Evolutionary conservation across 2,797 vertebrate species (phyloP).

Genomic region (Morelia viridis): DNA sequence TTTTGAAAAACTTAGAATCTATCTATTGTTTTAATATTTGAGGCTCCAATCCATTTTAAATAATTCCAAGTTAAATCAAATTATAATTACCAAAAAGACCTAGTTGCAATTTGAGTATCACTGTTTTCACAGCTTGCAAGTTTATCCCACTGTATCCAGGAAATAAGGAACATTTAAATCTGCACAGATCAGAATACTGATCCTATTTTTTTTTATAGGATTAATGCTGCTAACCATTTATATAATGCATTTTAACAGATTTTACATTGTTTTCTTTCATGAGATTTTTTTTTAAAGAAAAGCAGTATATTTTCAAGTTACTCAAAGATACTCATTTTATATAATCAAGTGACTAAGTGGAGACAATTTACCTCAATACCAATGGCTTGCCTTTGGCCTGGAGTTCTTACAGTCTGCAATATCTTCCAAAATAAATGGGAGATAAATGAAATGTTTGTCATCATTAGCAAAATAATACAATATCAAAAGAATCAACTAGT

Average conservation of each 20-base stretch:
- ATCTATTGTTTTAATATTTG: not conserved
- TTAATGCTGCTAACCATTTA: not conserved
- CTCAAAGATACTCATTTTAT: not conserved
- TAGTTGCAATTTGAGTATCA: not conserved
- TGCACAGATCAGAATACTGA: not conserved
- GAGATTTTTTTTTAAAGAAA: not conserved
- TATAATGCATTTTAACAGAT: not conserved
- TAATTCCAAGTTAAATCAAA: not conserved
- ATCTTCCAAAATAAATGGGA: conserved; percentile 76
- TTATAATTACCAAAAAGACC: not conserved
- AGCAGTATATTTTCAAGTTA: not conserved
- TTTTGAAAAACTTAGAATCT: not conserved
- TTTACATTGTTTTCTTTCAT: not conserved
- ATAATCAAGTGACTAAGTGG: not conserved
- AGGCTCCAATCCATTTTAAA: not conserved
- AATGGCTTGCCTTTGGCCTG: conserved; percentile 89
- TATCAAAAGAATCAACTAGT: not conserved
- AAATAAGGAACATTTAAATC: not conserved
- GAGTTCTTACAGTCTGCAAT: conserved; percentile 88
- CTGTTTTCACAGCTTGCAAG: not conserved
- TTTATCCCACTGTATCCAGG: not conserved
- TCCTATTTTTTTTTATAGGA: not conserved
- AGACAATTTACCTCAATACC: conserved; percentile 88
- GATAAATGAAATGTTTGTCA: conserved; percentile 8
- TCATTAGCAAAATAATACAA: not conserved